phyloP scores from a whole-genome alignment of 2,797 vertebrate species.

The Galagoides demidoff region DNA sequence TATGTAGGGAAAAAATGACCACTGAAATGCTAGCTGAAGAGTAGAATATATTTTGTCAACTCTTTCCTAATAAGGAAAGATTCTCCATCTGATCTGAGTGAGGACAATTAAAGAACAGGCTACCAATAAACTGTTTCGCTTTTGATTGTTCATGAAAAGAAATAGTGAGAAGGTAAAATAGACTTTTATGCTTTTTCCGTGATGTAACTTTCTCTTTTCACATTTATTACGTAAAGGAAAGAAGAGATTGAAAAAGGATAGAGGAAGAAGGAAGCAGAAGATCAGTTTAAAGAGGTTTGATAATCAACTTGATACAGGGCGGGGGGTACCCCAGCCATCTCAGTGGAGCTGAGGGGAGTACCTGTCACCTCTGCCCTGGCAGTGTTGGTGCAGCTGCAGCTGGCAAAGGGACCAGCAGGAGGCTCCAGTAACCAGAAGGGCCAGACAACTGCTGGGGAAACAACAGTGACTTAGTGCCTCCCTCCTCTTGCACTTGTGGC shows the following conservation, averaged over 20 bases:
- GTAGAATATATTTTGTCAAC: conserved; percentile 13
- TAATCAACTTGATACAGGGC: background rate
- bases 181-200: background rate
- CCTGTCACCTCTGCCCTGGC: no score
- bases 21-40: background rate
- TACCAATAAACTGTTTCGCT: background rate
- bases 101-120: background rate
- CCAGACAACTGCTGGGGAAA: no score
- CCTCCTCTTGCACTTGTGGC: no score
- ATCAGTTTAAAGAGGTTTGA: conserved; percentile 19
- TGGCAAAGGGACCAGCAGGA: no score
- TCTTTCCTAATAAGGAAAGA: conserved; percentile 3
- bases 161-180: conserved; percentile 31
- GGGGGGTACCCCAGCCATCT: no score
- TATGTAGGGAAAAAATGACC: background rate
- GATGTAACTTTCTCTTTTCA: background rate
- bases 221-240: conserved; percentile 22
- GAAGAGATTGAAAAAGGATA: background rate
- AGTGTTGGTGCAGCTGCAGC: no score
- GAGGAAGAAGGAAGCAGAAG: background rate
- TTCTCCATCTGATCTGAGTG: background rate
- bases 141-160: conserved; percentile 33
- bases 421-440: no score
- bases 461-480: no score
- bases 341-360: no score